Percentiles rank a stretch among this genome's conserved stretches.
Evolutionary conservation across 2,113 vertebrate species (phyloP).

Genomic region (Macrotis lagotis): DNA sequence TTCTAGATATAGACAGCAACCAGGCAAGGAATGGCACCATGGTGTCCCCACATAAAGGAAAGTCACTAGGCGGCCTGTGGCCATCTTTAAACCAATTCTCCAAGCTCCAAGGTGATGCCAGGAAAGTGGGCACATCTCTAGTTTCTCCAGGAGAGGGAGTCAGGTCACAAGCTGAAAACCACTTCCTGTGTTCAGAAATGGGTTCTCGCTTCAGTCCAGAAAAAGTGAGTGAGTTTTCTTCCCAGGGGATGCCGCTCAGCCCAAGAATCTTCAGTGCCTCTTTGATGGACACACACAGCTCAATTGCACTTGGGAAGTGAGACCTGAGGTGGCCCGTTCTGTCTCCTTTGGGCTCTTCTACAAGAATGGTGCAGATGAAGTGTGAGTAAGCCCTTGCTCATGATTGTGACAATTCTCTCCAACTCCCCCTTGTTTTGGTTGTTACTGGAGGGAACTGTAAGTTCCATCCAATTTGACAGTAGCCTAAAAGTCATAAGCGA

Average conservation of each 20-base stretch:
- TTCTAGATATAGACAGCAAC: not conserved
- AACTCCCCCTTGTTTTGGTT: not conserved
- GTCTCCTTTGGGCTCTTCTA: slow-evolving; percentile 83
- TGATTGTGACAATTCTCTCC: not conserved
- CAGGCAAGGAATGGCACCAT: not conserved
- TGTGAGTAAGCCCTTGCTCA: slow-evolving; percentile 56
- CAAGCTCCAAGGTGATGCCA: not conserved
- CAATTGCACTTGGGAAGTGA: slow-evolving; percentile 84
- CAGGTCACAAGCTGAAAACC: not conserved
- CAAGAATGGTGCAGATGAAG: not conserved
- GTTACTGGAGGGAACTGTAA: not conserved
- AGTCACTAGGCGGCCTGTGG: not conserved
- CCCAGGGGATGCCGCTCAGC: slow-evolving; percentile 76
- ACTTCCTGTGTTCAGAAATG: not conserved
- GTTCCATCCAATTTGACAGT: not conserved
- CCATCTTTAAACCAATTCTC: not conserved
- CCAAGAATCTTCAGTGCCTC: slow-evolving; percentile 81
- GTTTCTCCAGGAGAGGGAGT: not conserved
- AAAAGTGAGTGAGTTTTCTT: not conserved
- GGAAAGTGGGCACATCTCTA: not conserved
- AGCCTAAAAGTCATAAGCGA: not conserved
- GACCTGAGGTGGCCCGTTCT: slow-evolving; percentile 66
- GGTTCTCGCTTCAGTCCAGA: not conserved
- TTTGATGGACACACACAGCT: slow-evolving; percentile 77
- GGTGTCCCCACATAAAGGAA: not conserved